A percentile compares a stretch with the other conserved stretches of the same genome.
Conservation (phyloP, 2,888 invertebrate species). For the Lydus trimaculatus region DNA sequence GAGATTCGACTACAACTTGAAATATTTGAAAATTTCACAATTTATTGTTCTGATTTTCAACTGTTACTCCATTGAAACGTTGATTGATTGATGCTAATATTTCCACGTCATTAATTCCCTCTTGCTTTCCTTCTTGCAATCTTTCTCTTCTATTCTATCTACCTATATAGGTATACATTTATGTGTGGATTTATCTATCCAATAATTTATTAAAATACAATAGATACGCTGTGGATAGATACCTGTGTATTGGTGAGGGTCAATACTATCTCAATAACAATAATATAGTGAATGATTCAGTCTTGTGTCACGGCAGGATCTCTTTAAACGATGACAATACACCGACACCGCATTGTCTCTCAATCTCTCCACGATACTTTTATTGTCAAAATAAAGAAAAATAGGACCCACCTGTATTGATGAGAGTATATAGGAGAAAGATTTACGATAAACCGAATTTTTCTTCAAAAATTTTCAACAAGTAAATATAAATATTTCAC, state of each 20-base stretch:
- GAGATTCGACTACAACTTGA: no score
- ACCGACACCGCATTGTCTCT: neutral
- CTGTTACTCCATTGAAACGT: neutral
- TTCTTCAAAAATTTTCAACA: no score
- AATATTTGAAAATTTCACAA: neutral
- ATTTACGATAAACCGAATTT: neutral
- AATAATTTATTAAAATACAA: constrained; percentile 8
- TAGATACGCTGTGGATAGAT: constrained; percentile 10
- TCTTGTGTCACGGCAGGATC: constrained; percentile 38
- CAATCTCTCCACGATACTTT: neutral
- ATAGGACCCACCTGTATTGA: constrained; percentile 27
- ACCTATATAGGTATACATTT: neutral
- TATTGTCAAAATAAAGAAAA: neutral
- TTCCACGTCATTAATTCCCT: constrained; percentile 2
- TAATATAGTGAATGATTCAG: constrained; percentile 33
- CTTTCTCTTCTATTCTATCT: neutral
- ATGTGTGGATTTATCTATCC: neutral
- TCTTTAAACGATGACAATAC: constrained; percentile 35
- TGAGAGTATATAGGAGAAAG: constrained; percentile 1
- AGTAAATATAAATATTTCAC: no score
- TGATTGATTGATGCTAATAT: constrained; percentile 6
- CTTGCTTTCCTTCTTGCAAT: neutral
- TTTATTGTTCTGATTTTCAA: neutral
- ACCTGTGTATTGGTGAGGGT: constrained; percentile 27
- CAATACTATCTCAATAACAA: constrained; percentile 35